Evolutionary conservation across 2,113 vertebrate species (phyloP).

Genomic region (Saguinus midas): DNA sequence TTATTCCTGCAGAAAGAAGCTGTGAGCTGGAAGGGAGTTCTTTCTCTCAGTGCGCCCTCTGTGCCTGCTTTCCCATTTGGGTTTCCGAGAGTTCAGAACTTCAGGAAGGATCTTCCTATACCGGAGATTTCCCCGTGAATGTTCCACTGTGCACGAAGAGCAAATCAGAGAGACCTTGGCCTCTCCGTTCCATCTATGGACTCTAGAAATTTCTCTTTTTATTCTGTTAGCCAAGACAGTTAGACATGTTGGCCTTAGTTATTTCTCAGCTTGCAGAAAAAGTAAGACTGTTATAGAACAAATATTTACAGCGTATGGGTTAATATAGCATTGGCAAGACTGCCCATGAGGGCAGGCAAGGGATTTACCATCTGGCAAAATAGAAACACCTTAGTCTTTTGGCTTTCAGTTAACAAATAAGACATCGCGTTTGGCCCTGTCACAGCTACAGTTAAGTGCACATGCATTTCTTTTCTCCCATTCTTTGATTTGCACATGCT

Average conservation of each 20-base stretch:
- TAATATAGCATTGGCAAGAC: background rate
- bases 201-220: background rate
- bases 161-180: background rate
- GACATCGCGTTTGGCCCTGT: background rate
- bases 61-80: background rate
- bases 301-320: background rate
- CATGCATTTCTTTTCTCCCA: background rate
- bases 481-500: background rate
- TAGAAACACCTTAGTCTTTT: background rate
- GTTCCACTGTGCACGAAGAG: background rate
- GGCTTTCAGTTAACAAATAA: background rate
- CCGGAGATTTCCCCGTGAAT: background rate
- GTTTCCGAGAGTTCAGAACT: background rate
- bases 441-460: background rate
- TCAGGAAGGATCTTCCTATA: background rate
- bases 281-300: background rate
- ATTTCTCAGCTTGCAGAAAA: constrained; percentile 16
- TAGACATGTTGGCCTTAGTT: background rate
- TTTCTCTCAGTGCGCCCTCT: background rate
- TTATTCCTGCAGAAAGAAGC: background rate
- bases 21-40: background rate
- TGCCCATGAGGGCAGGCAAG: background rate
- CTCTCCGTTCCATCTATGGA: background rate
- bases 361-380: background rate
- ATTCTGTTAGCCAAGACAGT: background rate